Evolutionary conservation across 2,113 vertebrate genomes (phyloP).

Genomic region (Dolichallabes microphthalmus): DNA sequence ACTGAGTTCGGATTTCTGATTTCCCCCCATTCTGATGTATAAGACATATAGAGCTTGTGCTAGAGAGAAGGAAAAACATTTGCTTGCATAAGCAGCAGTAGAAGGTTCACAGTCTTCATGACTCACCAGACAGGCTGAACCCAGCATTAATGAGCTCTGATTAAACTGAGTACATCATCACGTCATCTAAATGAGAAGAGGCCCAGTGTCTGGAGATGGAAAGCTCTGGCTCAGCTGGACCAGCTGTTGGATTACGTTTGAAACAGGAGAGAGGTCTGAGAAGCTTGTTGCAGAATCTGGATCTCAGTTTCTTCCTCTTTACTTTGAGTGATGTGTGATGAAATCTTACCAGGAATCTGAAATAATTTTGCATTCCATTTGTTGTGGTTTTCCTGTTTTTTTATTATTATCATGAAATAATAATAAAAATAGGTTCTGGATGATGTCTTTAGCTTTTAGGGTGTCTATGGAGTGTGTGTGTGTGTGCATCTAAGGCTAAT

Average conservation of each 20-base stretch:
- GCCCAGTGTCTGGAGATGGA: conserved; percentile 11
- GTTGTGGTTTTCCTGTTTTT: neutral
- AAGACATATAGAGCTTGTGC: neutral
- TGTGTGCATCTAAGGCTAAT: neutral
- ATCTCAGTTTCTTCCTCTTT: neutral
- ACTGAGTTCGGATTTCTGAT: neutral
- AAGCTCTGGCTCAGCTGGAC: conserved; percentile 19
- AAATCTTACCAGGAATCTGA: conserved; percentile 53
- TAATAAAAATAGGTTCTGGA: no score
- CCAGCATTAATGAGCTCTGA: conserved; percentile 9
- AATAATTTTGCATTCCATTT: conserved; percentile 44
- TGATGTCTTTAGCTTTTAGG: no score
- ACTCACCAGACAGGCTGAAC: neutral
- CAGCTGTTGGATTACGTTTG: conserved; percentile 20
- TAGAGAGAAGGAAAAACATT: neutral
- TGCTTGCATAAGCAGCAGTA: conserved; percentile 10
- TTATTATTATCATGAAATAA: no score
- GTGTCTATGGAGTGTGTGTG: neutral
- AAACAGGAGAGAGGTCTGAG: neutral
- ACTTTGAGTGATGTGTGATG: conserved; percentile 54
- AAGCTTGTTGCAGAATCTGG: conserved; percentile 25
- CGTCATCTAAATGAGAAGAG: conserved; percentile 1
- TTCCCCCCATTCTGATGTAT: neutral
- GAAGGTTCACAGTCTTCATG: neutral
- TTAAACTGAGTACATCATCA: conserved; percentile 31